Evolutionary conservation across 2,797 vertebrate genomes (phyloP).

Genomic region (Sparidentex hasta): DNA sequence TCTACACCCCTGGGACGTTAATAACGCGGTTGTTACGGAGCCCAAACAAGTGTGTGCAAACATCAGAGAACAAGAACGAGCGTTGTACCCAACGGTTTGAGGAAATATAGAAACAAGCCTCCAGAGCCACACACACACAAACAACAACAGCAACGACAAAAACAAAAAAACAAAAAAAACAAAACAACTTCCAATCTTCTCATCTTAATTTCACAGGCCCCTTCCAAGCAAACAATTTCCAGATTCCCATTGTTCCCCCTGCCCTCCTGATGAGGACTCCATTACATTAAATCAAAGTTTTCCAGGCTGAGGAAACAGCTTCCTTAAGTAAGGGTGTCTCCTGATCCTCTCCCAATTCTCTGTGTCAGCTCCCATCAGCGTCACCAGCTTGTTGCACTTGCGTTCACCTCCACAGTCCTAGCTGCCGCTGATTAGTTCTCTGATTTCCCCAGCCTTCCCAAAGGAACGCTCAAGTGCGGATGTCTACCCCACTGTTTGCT

Average conservation of each 20-base stretch:
- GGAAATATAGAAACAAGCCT: conserved; percentile 44
- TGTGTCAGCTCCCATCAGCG: conserved; percentile 78
- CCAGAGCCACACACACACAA: conserved; percentile 8
- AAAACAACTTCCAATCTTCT: conserved; percentile 20
- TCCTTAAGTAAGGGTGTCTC: conserved; percentile 78
- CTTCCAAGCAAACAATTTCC: conserved; percentile 14
- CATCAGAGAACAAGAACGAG: conserved; percentile 73
- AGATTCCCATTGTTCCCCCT: conserved; percentile 5
- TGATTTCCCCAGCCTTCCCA: conserved; percentile 65
- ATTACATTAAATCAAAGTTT: conserved; percentile 80
- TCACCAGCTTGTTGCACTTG: conserved; percentile 67
- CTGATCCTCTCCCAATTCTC: conserved; percentile 77
- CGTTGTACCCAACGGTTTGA: conserved; percentile 52
- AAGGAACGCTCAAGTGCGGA: conserved; percentile 59
- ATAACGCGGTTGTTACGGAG: conserved; percentile 78
- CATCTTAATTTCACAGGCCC: conserved; percentile 33
- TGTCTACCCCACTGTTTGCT: conserved; percentile 65
- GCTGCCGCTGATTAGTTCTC: conserved; percentile 73
- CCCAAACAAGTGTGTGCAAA: conserved; percentile 72
- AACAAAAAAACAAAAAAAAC: not conserved
- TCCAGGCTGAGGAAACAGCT: conserved; percentile 74
- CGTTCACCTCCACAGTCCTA: conserved; percentile 69
- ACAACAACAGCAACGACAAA: conserved; percentile 5
- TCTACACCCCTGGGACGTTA: conserved; percentile 78
- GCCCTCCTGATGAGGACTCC: conserved; percentile 66